phyloP scores from a whole-genome alignment of 2,888 invertebrate species.

The Polylopha cassiicola region DNA sequence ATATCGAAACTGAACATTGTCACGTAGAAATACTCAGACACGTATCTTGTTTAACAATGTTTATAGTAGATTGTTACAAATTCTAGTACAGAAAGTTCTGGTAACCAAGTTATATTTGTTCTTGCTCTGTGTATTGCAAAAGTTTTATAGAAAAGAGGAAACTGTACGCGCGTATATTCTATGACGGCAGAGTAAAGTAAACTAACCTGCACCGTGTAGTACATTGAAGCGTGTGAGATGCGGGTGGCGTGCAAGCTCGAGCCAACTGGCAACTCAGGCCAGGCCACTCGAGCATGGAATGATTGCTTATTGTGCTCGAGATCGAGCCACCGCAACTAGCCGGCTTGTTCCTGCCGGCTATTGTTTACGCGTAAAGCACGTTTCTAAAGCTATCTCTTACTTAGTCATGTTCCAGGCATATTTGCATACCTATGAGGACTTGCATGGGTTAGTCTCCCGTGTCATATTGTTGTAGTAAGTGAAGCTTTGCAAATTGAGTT shows the following conservation, averaged over 20 bases:
- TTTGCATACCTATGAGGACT: no score
- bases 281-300: constrained; percentile 28
- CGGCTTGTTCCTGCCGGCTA: constrained; percentile 13
- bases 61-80: constrained; percentile 3
- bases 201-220: constrained; percentile 8
- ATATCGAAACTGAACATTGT: no score
- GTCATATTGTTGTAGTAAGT: no score
- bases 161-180: constrained; percentile 9
- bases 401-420: no score
- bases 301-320: constrained; percentile 35
- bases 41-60: constrained; percentile 2
- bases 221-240: constrained; percentile 9
- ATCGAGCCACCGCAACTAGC: constrained; percentile 11
- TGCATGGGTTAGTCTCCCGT: no score
- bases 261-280: constrained; percentile 13
- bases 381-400: constrained; percentile 4
- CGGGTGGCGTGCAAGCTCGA: constrained; percentile 6
- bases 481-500: no score
- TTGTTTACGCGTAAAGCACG: constrained; percentile 7
- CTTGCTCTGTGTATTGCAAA: constrained; percentile 25
- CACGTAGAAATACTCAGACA: no score
- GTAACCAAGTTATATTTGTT: constrained; percentile 17
- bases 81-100: constrained; percentile 10
- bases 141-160: constrained; percentile 30
- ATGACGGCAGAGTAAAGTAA: constrained; percentile 10